Percentiles rank a stretch among this genome's conserved stretches.
phyloP scores from a whole-genome alignment of 1,140 invertebrate species.

The Dreissena polymorpha region DNA sequence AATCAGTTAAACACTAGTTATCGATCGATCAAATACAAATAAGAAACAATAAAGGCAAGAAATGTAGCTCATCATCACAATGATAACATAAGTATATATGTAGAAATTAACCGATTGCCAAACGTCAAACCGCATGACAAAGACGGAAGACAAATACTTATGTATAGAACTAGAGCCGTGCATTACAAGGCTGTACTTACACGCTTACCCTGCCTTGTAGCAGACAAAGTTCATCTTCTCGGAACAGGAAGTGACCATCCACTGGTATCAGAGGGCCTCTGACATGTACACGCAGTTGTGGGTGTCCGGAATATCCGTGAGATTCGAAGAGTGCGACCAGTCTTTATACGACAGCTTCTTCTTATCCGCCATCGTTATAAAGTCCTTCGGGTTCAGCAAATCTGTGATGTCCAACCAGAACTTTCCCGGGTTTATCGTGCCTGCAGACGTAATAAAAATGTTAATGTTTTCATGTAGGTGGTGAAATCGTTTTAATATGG shows the following conservation, averaged over 20 bases:
- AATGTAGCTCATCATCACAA: too few relatives aligned
- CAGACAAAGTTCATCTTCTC: slow-evolving; percentile 45
- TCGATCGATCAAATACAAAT: too few relatives aligned
- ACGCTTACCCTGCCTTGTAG: slow-evolving; percentile 42
- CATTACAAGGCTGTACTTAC: slow-evolving; percentile 23
- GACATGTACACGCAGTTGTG: slow-evolving; percentile 42
- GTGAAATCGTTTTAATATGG: too few relatives aligned
- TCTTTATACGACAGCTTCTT: background rate
- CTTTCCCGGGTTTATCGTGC: slow-evolving; percentile 3
- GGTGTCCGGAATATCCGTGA: background rate
- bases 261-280: background rate
- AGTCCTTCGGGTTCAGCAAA: slow-evolving; percentile 37
- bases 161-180: too few relatives aligned
- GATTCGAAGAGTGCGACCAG: background rate
- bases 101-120: too few relatives aligned
- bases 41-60: too few relatives aligned
- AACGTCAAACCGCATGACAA: too few relatives aligned
- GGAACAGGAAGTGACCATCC: slow-evolving; percentile 11
- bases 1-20: too few relatives aligned
- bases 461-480: background rate
- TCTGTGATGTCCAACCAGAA: slow-evolving; percentile 41
- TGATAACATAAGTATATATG: too few relatives aligned
- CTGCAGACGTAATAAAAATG: background rate
- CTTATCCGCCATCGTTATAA: background rate
- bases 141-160: too few relatives aligned